phyloP scores from a whole-genome alignment of 2,888 invertebrate genomes.

The Acleris literana region DNA sequence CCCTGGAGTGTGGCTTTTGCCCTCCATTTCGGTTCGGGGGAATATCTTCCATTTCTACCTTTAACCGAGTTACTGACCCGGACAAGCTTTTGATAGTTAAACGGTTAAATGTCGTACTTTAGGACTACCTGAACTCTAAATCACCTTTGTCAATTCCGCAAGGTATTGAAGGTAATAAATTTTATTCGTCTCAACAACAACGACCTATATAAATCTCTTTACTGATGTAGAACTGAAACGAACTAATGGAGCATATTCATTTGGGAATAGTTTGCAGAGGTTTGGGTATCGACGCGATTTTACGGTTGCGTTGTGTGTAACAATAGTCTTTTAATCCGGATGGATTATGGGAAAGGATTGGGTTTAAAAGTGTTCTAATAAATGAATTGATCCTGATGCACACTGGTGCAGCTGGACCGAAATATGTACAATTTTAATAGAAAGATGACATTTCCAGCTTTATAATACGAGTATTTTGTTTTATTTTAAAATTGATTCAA shows the following conservation, averaged over 20 bases:
- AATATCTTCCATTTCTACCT: constrained; percentile 57
- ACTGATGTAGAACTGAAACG: constrained; percentile 6
- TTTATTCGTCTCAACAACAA: constrained; percentile 32
- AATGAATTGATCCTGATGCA: no score
- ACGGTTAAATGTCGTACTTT: constrained; percentile 55
- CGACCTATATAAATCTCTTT: background rate
- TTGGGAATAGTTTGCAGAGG: background rate
- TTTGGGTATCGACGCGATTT: no score
- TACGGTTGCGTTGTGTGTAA: no score
- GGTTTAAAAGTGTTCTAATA: no score
- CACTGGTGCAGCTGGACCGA: no score
- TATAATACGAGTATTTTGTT: no score
- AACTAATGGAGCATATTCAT: background rate
- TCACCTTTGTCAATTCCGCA: constrained; percentile 35
- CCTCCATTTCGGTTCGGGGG: constrained; percentile 55
- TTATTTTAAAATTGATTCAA: no score
- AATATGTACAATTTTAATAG: no score
- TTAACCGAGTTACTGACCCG: constrained; percentile 65
- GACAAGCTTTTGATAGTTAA: constrained; percentile 67
- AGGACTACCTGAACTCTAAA: constrained; percentile 41
- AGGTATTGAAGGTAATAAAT: constrained; percentile 21
- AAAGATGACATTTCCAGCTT: no score
- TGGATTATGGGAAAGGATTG: no score
- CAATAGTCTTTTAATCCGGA: no score
- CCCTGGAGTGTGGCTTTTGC: constrained; percentile 52